Conservation (phyloP, 2,888 invertebrate genomes). For the Drosophila barbarae region DNA sequence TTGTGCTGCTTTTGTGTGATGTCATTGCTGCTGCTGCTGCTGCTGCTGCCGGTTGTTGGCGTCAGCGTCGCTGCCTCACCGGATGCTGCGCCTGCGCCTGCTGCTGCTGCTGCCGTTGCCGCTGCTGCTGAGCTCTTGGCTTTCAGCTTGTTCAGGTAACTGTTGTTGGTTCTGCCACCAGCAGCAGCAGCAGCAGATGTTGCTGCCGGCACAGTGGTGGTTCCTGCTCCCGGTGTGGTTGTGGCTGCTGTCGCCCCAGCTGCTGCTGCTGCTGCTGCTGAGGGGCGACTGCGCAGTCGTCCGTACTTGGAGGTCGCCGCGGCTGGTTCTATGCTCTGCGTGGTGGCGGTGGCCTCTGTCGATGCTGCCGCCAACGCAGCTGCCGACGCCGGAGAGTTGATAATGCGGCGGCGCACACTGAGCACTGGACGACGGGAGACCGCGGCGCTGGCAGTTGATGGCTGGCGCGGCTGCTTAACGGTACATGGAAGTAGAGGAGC, state of each 20-base stretch:
- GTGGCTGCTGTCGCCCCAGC: conserved; percentile 35
- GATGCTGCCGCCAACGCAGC: conserved; percentile 38
- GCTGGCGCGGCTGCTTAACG: conserved; percentile 47
- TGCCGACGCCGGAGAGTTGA: conserved; percentile 60
- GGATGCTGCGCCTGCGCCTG: conserved; percentile 43
- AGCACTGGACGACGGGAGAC: conserved; percentile 75
- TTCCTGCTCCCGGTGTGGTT: conserved; percentile 37
- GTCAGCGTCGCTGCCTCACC: conserved; percentile 21
- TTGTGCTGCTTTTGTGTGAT: conserved; percentile 54
- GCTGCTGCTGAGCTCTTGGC: conserved; percentile 45
- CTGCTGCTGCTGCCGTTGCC: conserved; percentile 32
- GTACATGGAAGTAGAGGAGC: conserved; percentile 36
- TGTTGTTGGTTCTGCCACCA: conserved; percentile 32
- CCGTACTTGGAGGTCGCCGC: conserved; percentile 69
- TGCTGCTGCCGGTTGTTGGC: conserved; percentile 15
- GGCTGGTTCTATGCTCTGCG: conserved; percentile 59
- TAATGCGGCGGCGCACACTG: conserved; percentile 77
- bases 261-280: conserved; percentile 44
- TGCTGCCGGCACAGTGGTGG: conserved; percentile 30
- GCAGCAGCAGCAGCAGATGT: conserved; percentile 29
- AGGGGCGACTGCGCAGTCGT: conserved; percentile 62
- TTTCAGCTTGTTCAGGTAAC: conserved; percentile 53
- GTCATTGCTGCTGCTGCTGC: conserved; percentile 25
- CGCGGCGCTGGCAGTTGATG: conserved; percentile 47
- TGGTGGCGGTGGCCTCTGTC: conserved; percentile 46